Base-by-base conservation (phyloP, 2,797 vertebrate species). In the Liasis olivaceus region DNA sequence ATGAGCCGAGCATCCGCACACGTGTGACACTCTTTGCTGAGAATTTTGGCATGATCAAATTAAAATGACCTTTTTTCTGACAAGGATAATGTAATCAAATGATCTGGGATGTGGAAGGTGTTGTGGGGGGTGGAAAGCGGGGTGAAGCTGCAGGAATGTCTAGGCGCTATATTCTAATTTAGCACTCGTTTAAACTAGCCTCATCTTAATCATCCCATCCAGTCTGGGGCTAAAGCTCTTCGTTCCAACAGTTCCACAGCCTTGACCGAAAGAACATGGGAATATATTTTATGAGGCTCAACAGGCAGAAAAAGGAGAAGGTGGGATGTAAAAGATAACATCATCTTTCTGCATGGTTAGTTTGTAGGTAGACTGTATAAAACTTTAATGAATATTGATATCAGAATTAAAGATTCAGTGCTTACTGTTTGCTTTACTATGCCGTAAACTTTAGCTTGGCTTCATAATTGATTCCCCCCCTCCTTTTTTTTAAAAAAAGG, bases 1-100 rank as follows among this genome's bases (percentile, higher is more conserved):
- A 99, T 96, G 98, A 99, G 98, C 97, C 97, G 95, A 96, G 97
- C 95, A 97, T 97, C 97, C 98, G 98, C 97, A 98, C 97, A 98
- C 96, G 97, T 98, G 98, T 98, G 95, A 96, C 96, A 96, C 97
- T 94, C 96, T 97, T 97, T 97, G 96, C 96, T 96, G 93, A 97
- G 97, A 97, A 97, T 97, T 97, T 96, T 97, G 97, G 96, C 97
- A 96, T 95, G 97, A 97, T 96, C 95, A 96, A 98, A 98, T 98
- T 97, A 98, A 96, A 96, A 87, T 98, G 98, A 99, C 98, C 98
- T 98, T 98, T 98, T 24, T 98, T 98, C 96, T 97, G 95, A 98
- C 98, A 98, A 99, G 98, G 98, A 99, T 98, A 96, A 95, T 95
- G 95, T 97, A 97, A 98, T 98, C 97, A 98, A 96, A 97, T 94